Evolutionary conservation across 2,888 invertebrate genomes (phyloP).

Genomic region (Augiades crinisus): DNA sequence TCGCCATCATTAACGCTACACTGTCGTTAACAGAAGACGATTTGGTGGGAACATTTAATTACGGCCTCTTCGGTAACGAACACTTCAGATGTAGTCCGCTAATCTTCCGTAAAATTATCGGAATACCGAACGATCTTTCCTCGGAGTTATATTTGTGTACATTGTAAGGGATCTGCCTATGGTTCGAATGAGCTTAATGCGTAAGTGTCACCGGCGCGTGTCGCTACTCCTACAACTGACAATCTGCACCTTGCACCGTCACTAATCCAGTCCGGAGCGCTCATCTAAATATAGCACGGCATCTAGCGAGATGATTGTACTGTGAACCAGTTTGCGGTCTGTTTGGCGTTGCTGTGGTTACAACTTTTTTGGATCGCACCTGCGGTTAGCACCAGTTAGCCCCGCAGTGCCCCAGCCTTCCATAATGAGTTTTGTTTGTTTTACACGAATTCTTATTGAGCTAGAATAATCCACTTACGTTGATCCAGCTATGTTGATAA

Average conservation of each 20-base stretch:
- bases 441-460: slow-evolving; percentile 5
- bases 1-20: slow-evolving; percentile 57
- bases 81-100: slow-evolving; percentile 40
- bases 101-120: slow-evolving; percentile 35
- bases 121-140: slow-evolving; percentile 37
- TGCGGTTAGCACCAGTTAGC: slow-evolving; percentile 59
- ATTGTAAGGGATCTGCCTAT: slow-evolving; percentile 20
- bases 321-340: slow-evolving; percentile 56
- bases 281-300: slow-evolving; percentile 67
- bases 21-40: slow-evolving; percentile 53
- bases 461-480: slow-evolving; percentile 14
- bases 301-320: slow-evolving; percentile 61
- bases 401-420: slow-evolving; percentile 25
- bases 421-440: slow-evolving; percentile 21
- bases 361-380: slow-evolving; percentile 61
- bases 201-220: slow-evolving; percentile 42
- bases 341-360: slow-evolving; percentile 55
- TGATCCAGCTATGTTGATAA: slow-evolving; percentile 28
- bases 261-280: slow-evolving; percentile 54
- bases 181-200: slow-evolving; percentile 27
- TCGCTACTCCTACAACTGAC: slow-evolving; percentile 40
- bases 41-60: slow-evolving; percentile 57
- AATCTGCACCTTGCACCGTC: slow-evolving; percentile 57
- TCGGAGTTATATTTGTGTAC: slow-evolving; percentile 36
- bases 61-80: slow-evolving; percentile 43